Evolutionary conservation across 1,140 invertebrate genomes (phyloP).

Genomic region (Ptiloglossa arizonensis): DNA sequence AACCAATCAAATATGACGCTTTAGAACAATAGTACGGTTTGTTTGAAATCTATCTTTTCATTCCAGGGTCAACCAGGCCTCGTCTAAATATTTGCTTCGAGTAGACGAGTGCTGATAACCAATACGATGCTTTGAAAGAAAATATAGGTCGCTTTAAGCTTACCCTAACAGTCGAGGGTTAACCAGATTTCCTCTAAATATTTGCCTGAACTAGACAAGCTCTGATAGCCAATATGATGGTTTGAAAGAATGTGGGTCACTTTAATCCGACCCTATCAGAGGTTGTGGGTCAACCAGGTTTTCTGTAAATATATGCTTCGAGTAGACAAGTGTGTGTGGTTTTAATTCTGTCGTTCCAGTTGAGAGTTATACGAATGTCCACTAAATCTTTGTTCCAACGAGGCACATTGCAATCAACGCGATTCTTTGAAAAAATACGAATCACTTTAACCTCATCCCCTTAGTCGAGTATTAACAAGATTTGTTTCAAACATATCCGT

Average conservation of each 20-base stretch:
- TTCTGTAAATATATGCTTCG: not conserved
- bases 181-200: slow-evolving; percentile 14
- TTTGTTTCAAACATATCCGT: not conserved
- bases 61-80: not conserved
- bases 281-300: not conserved
- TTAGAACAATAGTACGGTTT: not conserved
- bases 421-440: too few relatives aligned
- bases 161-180: not conserved
- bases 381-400: too few relatives aligned
- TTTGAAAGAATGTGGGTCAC: not conserved
- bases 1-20: not conserved
- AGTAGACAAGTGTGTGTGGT: not conserved
- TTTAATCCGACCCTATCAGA: not conserved
- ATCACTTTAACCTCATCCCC: too few relatives aligned
- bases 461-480: too few relatives aligned
- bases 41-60: not conserved
- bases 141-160: not conserved
- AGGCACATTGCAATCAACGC: too few relatives aligned
- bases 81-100: slow-evolving; percentile 11
- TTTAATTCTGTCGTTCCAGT: not conserved
- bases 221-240: not conserved
- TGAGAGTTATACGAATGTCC: not conserved
- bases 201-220: not conserved
- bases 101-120: not conserved
- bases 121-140: not conserved